A percentile compares a stretch with the other conserved stretches of the same genome.
Conservation (phyloP, 1,140 invertebrate species). For the Metaphire vulgaris region DNA sequence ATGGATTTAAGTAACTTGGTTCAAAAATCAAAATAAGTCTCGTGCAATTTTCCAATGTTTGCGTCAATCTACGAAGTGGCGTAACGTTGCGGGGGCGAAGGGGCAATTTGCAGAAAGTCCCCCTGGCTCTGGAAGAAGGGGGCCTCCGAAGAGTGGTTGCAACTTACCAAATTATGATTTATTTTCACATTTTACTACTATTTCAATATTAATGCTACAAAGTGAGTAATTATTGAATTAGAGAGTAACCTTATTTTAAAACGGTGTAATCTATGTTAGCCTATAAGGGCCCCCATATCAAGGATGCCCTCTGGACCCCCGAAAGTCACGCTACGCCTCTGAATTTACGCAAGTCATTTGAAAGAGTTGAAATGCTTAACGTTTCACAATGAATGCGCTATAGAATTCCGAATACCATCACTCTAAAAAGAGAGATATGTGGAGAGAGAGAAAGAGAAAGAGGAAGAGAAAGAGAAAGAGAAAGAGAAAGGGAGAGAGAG, state of each 20-base stretch:
- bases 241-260: too few relatives aligned
- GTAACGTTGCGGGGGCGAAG: background rate
- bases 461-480: constrained; percentile 3
- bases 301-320: too few relatives aligned
- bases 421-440: background rate
- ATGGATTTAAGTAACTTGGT: too few relatives aligned
- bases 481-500: background rate
- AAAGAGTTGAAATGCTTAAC: background rate
- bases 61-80: background rate
- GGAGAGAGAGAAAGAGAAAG: background rate
- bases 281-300: too few relatives aligned
- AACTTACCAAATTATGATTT: too few relatives aligned
- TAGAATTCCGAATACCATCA: background rate
- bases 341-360: background rate
- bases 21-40: too few relatives aligned
- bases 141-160: too few relatives aligned
- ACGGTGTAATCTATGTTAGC: too few relatives aligned
- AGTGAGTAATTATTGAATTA: too few relatives aligned
- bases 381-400: background rate
- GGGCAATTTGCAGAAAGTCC: background rate
- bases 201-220: too few relatives aligned
- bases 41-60: too few relatives aligned
- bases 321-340: background rate
- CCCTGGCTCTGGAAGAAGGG: background rate
- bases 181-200: too few relatives aligned